phyloP scores from a whole-genome alignment of 2,113 vertebrate genomes.

The Mixornis gularis region DNA sequence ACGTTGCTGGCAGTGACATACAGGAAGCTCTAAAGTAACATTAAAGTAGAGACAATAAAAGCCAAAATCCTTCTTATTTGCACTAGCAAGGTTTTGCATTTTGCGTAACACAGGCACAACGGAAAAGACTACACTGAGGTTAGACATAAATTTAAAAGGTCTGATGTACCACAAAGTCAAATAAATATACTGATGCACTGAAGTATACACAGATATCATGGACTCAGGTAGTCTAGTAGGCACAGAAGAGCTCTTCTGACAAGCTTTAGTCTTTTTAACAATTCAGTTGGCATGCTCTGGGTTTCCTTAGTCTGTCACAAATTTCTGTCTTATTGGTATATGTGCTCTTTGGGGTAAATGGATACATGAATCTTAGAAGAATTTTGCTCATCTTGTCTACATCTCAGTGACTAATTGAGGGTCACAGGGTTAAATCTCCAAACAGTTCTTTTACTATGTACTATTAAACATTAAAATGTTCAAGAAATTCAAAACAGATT shows the following conservation, averaged over 20 bases:
- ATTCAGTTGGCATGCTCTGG: background rate
- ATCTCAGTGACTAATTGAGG: constrained; percentile 18
- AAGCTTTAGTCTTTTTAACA: background rate
- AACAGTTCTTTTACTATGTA: background rate
- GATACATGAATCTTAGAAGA: background rate
- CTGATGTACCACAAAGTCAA: background rate
- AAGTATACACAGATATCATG: background rate
- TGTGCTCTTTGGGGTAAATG: background rate
- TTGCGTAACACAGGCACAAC: background rate
- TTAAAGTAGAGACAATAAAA: background rate
- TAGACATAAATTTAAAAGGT: background rate
- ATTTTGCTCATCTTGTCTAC: background rate
- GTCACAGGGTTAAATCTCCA: constrained; percentile 23
- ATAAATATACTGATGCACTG: background rate
- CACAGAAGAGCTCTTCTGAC: background rate
- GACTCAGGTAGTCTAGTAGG: background rate
- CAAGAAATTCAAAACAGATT: constrained; percentile 15
- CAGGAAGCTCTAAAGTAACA: background rate
- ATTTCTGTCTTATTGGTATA: background rate
- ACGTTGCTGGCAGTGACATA: background rate
- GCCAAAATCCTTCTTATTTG: background rate
- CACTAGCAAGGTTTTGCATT: background rate
- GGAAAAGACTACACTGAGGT: background rate
- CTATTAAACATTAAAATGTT: constrained; percentile 8
- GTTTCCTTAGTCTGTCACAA: background rate